These are phyloP conservation scores for Latrodectus hesperus DNA, from an alignment of 2,888 invertebrate genomes.

Conservation along the genomic window DNA sequence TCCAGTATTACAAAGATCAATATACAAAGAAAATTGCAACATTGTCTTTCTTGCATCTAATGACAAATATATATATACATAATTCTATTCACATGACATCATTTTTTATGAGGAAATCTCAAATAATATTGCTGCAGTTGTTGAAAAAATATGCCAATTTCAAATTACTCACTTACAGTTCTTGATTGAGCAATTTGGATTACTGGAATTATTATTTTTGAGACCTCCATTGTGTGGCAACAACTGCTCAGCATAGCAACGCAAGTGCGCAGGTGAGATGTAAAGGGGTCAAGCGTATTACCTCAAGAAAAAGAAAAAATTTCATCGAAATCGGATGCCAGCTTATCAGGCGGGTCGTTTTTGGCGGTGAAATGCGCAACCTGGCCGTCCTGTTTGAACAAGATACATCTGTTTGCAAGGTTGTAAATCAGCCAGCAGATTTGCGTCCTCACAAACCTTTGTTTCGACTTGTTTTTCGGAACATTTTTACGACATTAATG, in stretches of 20 bases:
- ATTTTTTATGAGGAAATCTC: no score
- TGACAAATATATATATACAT: no score
- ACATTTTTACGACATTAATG: slow-evolving; percentile 65
- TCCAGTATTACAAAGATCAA: no score
- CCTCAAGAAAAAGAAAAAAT: slow-evolving; percentile 8
- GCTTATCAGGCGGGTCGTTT: slow-evolving; percentile 56
- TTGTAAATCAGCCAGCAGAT: slow-evolving; percentile 61
- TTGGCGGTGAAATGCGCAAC: slow-evolving; percentile 53
- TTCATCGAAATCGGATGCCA: slow-evolving; percentile 42
- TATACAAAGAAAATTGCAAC: no score
- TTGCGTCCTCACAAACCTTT: slow-evolving; percentile 43
- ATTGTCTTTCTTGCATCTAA: no score
- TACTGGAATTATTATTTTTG: no score
- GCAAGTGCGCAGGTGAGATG: slow-evolving; percentile 1
- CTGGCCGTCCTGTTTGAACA: slow-evolving; percentile 59
- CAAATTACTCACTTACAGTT: no score
- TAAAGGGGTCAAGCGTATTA: slow-evolving; percentile 49
- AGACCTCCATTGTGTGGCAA: no score
- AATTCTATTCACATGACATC: no score
- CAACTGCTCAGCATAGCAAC: slow-evolving; percentile 32
- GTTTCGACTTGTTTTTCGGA: slow-evolving; percentile 64
- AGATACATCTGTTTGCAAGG: slow-evolving; percentile 65
- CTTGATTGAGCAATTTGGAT: no score
- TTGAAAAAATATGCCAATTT: no score
- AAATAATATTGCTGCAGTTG: no score